Evolutionary conservation across 2,888 invertebrate genomes (phyloP).

Genomic region (Cantharis rufa): DNA sequence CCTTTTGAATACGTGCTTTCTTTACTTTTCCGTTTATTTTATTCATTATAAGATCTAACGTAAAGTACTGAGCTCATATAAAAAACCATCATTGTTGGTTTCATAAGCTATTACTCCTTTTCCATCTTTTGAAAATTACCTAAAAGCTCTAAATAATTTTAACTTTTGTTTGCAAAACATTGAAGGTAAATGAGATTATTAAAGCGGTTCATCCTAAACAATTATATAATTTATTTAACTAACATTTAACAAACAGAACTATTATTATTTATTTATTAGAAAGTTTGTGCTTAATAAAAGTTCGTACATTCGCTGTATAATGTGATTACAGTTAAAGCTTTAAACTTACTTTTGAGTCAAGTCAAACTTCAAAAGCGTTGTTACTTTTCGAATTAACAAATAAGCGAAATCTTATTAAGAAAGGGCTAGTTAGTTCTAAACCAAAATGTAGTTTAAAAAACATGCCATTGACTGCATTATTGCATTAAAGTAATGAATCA

Average conservation of each 20-base stretch:
- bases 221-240: neutral
- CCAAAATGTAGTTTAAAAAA: neutral
- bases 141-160: neutral
- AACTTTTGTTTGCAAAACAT: neutral
- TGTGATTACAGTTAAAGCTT: neutral
- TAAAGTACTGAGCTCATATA: neutral
- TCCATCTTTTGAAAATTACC: neutral
- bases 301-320: neutral
- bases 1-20: neutral
- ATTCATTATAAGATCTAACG: neutral
- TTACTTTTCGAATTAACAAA: neutral
- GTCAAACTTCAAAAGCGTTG: neutral
- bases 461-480: neutral
- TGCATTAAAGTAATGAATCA: neutral
- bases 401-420: neutral
- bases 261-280: neutral
- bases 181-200: neutral
- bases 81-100: neutral
- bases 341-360: neutral
- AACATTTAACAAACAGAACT: neutral
- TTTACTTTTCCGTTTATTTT: neutral
- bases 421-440: neutral
- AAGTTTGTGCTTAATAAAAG: neutral
- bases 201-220: neutral
- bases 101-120: neutral